Percentiles rank a stretch among this genome's conserved stretches.
These are phyloP conservation scores for Ceyx cyanopectus DNA, from an alignment of 2,113 vertebrate genomes.

Conservation along the genomic window DNA sequence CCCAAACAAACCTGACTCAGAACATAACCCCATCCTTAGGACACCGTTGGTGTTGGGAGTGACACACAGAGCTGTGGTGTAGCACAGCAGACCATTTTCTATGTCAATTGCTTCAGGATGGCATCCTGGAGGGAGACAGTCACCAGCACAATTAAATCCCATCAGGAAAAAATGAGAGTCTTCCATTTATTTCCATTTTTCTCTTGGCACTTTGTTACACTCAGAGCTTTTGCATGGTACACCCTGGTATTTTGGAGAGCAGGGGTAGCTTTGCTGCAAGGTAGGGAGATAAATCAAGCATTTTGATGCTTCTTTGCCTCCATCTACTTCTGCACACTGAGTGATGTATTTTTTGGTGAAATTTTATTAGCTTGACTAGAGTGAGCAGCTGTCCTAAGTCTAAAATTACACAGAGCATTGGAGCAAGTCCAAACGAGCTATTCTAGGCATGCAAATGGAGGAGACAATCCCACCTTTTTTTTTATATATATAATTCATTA, in stretches of 20 bases:
- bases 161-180: neutral
- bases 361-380: conserved; percentile 6
- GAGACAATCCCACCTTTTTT: neutral
- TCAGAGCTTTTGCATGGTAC: neutral
- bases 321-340: neutral
- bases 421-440: neutral
- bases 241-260: neutral
- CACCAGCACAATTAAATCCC: neutral
- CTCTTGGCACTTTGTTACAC: neutral
- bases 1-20: neutral
- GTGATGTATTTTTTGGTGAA: neutral
- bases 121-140: neutral
- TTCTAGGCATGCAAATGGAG: neutral
- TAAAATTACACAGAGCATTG: neutral
- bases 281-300: neutral
- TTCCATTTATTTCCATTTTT: neutral
- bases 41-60: no score
- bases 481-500: neutral
- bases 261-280: neutral
- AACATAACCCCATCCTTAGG: neutral
- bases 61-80: neutral
- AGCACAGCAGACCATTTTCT: neutral
- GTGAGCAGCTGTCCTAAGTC: conserved; percentile 1
- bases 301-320: neutral
- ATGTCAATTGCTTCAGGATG: neutral